Percentiles rank a stretch among this genome's conserved stretches.
These are phyloP conservation scores for Zosterops japonicus DNA, from an alignment of 2,113 vertebrate genomes.

Conservation along the genomic window DNA sequence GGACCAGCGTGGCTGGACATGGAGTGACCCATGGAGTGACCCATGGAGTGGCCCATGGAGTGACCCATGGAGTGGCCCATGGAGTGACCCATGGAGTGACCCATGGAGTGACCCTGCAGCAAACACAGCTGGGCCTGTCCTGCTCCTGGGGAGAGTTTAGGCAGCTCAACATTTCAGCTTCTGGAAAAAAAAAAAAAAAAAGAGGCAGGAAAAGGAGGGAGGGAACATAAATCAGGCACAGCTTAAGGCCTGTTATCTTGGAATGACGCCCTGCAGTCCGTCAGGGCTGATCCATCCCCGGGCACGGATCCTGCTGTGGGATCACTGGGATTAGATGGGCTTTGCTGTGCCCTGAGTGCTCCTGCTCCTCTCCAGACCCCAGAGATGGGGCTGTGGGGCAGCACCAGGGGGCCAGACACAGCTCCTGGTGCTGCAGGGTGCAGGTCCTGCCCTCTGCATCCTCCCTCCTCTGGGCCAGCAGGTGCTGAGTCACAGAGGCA, in stretches of 20 bases:
- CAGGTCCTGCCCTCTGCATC: not conserved
- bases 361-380: not conserved
- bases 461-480: not conserved
- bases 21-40: accelerated
- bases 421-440: not conserved
- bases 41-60: accelerated
- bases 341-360: not conserved
- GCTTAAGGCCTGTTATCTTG: not conserved
- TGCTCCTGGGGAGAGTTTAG: not conserved
- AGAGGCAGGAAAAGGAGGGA: not conserved
- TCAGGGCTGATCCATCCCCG: not conserved
- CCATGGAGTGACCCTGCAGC: not conserved
- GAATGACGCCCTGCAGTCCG: not conserved
- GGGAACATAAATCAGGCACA: not conserved
- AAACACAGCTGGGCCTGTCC: not conserved
- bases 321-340: not conserved
- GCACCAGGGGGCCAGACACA: accelerated
- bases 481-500: accelerated
- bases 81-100: accelerated
- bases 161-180: not conserved
- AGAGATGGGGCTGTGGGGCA: accelerated
- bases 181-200: not conserved
- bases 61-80: accelerated
- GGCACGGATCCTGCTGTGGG: not conserved
- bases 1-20: accelerated